A percentile compares a stretch with the other conserved stretches of the same genome.
Conservation (phyloP, 2,888 invertebrate genomes). For the Lobophora halterata region DNA sequence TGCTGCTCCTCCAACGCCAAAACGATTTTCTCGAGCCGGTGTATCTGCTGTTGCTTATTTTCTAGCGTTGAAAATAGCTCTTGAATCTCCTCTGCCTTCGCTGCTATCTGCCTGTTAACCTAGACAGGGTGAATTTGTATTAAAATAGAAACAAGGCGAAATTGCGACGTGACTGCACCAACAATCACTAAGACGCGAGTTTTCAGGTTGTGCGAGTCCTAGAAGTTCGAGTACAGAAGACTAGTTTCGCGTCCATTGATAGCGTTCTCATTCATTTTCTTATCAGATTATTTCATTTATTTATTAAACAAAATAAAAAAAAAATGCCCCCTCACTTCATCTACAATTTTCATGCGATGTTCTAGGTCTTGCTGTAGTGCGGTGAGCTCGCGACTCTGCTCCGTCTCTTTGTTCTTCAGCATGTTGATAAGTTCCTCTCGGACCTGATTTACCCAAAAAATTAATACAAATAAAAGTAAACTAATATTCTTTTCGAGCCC, state of each 20-base stretch:
- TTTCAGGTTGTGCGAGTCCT: no score
- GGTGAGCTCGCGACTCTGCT: constrained; percentile 71
- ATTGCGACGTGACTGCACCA: no score
- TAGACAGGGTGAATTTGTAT: constrained; percentile 26
- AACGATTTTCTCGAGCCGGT: constrained; percentile 78
- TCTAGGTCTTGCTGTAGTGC: constrained; percentile 67
- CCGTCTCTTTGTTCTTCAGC: constrained; percentile 79
- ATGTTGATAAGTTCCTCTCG: constrained; percentile 82
- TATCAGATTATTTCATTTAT: no score
- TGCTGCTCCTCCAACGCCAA: constrained; percentile 80
- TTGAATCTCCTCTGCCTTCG: constrained; percentile 76
- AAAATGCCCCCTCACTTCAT: constrained; percentile 62
- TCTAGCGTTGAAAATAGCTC: constrained; percentile 74
- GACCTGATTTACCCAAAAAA: constrained; percentile 53
- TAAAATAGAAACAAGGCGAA: constrained; percentile 10
- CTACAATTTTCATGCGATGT: constrained; percentile 72
- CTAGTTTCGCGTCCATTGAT: no score
- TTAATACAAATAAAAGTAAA: constrained; percentile 22
- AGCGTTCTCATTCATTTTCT: no score
- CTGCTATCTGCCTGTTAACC: constrained; percentile 76
- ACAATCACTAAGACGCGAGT: no score
- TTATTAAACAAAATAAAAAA: constrained; percentile 19
- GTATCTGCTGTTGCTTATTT: constrained; percentile 78
- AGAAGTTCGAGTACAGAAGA: no score
- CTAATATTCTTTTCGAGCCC: constrained; percentile 1